Percentiles rank a stretch among this genome's conserved stretches.
phyloP scores from a whole-genome alignment of 2,888 invertebrate genomes.

The Eupeodes luniger region DNA sequence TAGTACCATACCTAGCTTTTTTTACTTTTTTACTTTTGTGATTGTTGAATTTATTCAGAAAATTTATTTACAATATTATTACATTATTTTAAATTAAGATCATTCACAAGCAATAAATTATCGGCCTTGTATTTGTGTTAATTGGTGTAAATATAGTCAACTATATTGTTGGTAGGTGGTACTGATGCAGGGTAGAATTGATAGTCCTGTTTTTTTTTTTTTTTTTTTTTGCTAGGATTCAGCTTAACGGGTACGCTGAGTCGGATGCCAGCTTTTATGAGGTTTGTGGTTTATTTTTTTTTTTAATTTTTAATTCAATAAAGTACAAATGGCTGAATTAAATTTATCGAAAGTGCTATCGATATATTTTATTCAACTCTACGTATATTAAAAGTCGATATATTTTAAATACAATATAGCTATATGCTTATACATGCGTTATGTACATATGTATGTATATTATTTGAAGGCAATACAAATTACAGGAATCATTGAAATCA shows the following conservation, averaged over 20 bases:
- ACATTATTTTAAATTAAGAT: constrained; percentile 73
- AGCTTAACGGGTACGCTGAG: neutral
- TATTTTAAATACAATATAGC: neutral
- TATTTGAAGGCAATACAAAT: constrained; percentile 11
- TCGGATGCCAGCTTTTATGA: constrained; percentile 44
- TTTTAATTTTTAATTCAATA: constrained; percentile 59
- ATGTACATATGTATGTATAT: neutral
- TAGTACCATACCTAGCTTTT: neutral
- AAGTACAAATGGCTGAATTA: constrained; percentile 63
- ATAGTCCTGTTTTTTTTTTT: neutral
- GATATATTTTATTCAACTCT: constrained; percentile 57
- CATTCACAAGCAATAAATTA: constrained; percentile 68
- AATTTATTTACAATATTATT: constrained; percentile 68
- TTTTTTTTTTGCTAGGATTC: neutral
- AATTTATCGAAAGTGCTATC: constrained; percentile 63
- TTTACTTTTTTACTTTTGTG: neutral
- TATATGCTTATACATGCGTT: too few species aligned
- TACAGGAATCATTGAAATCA: constrained; percentile 63
- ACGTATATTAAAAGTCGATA: constrained; percentile 9
- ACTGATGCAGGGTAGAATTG: neutral
- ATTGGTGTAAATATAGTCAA: constrained; percentile 23
- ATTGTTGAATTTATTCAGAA: constrained; percentile 47
- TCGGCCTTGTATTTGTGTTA: constrained; percentile 46
- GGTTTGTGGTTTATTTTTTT: constrained; percentile 57
- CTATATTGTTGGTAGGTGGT: neutral